Conservation (phyloP, 1,140 invertebrate genomes). For the Drosophila pseudoobscura region DNA sequence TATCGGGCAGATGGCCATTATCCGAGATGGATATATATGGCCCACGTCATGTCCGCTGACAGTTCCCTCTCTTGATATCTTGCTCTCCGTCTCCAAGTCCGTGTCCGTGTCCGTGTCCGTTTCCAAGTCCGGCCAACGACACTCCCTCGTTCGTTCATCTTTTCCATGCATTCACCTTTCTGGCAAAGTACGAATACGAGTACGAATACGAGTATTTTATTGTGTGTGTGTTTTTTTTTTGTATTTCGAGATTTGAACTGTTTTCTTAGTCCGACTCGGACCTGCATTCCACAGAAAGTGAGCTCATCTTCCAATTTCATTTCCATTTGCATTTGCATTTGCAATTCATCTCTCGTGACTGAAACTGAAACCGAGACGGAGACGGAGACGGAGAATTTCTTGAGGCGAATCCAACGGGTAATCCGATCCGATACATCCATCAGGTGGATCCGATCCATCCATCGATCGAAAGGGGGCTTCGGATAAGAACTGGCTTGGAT, state of each 20-base stretch:
- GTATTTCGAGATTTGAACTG: slow-evolving; percentile 1
- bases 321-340: too few relatives aligned
- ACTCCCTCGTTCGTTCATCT: slow-evolving; percentile 34
- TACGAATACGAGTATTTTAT: background rate
- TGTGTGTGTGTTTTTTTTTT: too few relatives aligned
- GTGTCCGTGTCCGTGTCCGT: slow-evolving; percentile 5
- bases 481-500: slow-evolving; percentile 6
- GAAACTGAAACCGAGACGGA: too few relatives aligned
- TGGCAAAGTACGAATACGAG: too few relatives aligned
- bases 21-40: slow-evolving; percentile 25
- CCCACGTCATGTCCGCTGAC: slow-evolving; percentile 16
- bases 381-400: slow-evolving; percentile 7
- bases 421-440: slow-evolving; percentile 19
- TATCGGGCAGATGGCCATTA: slow-evolving; percentile 20
- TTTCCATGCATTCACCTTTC: slow-evolving; percentile 41
- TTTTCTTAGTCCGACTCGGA: slow-evolving; percentile 10
- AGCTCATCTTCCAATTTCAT: slow-evolving; percentile 12
- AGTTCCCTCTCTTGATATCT: background rate
- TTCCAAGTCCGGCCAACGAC: slow-evolving; percentile 54
- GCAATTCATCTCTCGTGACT: background rate
- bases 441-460: background rate
- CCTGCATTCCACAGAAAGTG: slow-evolving; percentile 23
- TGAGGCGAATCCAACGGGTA: slow-evolving; percentile 53
- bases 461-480: slow-evolving; percentile 27
- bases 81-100: slow-evolving; percentile 1